phyloP scores from a whole-genome alignment of 2,797 vertebrate genomes.

The Geotrypetes seraphini region DNA sequence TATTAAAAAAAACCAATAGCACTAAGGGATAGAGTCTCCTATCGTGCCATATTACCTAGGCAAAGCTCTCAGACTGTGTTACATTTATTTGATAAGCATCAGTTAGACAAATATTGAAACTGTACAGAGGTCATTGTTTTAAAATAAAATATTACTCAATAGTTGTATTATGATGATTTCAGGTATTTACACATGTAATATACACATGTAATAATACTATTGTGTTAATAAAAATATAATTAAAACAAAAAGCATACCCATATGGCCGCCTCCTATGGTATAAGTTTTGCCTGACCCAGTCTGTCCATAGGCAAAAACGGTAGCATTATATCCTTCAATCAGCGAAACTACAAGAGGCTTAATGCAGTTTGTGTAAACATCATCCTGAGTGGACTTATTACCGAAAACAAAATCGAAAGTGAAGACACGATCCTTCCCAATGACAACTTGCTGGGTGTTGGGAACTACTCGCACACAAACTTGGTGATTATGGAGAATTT shows the following conservation, averaged over 20 bases:
- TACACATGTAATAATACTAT: too few species aligned
- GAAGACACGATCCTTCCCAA: conserved; percentile 68
- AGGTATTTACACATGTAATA: too few species aligned
- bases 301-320: conserved; percentile 83
- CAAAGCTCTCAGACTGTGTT: too few species aligned
- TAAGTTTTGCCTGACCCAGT: conserved; percentile 88
- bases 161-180: too few species aligned
- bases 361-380: conserved; percentile 72
- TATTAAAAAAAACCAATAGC: too few species aligned
- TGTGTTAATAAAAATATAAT: too few species aligned
- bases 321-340: conserved; percentile 75
- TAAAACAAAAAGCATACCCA: conserved; percentile 56
- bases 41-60: too few species aligned
- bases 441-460: conserved; percentile 59
- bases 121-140: too few species aligned
- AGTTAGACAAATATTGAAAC: too few species aligned
- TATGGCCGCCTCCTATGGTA: conserved; percentile 67
- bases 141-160: too few species aligned
- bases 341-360: conserved; percentile 67
- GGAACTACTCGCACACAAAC: conserved; percentile 68
- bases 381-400: conserved; percentile 63
- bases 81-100: too few species aligned
- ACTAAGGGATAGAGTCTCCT: too few species aligned
- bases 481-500: conserved; percentile 70
- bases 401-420: conserved; percentile 81